These are phyloP conservation scores for Acrocephalus kingi DNA, from an alignment of 2,113 vertebrate species.

Conservation along the genomic window DNA sequence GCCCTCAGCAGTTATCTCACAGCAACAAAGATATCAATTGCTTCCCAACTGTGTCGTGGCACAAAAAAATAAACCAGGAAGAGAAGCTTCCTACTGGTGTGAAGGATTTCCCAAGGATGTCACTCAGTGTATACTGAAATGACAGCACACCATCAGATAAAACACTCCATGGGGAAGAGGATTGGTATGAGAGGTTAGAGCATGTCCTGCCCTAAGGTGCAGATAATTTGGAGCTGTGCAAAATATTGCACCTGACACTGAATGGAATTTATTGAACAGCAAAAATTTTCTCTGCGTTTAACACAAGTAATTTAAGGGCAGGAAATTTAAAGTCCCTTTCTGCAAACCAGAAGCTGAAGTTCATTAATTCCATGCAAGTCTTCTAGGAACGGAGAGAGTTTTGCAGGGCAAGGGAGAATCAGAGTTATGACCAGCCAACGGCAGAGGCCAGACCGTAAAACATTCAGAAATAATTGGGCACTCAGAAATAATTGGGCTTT, in stretches of 20 bases:
- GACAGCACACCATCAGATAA: not conserved
- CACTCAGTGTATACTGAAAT: not conserved
- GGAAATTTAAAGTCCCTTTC: not conserved
- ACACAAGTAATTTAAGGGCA: not conserved
- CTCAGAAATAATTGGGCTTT: not conserved
- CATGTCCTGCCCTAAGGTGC: fast-evolving
- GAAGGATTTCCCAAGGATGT: not conserved
- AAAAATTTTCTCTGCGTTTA: not conserved
- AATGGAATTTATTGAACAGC: not conserved
- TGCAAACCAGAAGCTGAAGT: not conserved
- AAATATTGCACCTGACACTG: not conserved
- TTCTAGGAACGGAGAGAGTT: not conserved
- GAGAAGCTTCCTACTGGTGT: not conserved
- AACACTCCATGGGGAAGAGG: not conserved
- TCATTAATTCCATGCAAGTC: not conserved
- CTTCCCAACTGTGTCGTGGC: not conserved
- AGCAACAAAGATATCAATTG: not conserved
- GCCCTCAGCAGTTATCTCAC: not conserved
- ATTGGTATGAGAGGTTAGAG: not conserved
- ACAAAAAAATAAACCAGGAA: not conserved
- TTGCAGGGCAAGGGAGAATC: not conserved
- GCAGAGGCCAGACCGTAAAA: not conserved
- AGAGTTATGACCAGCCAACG: not conserved
- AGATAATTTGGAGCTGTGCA: not conserved
- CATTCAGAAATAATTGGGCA: not conserved